phyloP scores from a whole-genome alignment of 2,113 vertebrate genomes.

The Trematocara variabile region DNA sequence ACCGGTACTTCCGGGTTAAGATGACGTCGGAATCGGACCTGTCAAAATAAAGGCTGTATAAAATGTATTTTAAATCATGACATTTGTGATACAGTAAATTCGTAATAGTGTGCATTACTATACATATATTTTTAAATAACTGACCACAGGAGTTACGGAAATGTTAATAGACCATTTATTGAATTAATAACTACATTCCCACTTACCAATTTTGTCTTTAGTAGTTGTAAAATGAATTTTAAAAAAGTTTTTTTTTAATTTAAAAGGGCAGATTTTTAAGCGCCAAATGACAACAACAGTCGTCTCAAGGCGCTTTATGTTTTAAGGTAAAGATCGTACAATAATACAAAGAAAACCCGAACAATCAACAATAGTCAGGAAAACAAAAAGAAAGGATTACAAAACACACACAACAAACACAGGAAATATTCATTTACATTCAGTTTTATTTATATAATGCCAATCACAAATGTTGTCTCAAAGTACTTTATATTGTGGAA shows the following conservation, averaged over 20 bases:
- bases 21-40: not conserved
- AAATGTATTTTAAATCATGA: not conserved
- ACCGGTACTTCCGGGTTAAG: conserved; percentile 34
- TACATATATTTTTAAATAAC: not conserved
- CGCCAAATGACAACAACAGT: not conserved
- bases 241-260: too few species aligned
- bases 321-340: not conserved
- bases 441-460: not conserved
- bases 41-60: conserved; percentile 49
- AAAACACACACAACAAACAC: not conserved
- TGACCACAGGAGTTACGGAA: not conserved
- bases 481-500: not conserved
- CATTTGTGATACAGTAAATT: not conserved
- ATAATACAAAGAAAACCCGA: not conserved
- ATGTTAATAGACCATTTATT: not conserved
- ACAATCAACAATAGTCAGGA: not conserved
- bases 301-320: not conserved
- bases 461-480: not conserved
- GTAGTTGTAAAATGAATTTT: not conserved
- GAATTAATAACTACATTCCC: not conserved
- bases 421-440: not conserved
- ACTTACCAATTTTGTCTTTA: not conserved
- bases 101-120: not conserved
- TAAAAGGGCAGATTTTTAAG: not conserved
- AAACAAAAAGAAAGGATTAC: not conserved